These are phyloP conservation scores for Heptranchias perlo DNA, from an alignment of 2,113 vertebrate species.

Conservation along the genomic window DNA sequence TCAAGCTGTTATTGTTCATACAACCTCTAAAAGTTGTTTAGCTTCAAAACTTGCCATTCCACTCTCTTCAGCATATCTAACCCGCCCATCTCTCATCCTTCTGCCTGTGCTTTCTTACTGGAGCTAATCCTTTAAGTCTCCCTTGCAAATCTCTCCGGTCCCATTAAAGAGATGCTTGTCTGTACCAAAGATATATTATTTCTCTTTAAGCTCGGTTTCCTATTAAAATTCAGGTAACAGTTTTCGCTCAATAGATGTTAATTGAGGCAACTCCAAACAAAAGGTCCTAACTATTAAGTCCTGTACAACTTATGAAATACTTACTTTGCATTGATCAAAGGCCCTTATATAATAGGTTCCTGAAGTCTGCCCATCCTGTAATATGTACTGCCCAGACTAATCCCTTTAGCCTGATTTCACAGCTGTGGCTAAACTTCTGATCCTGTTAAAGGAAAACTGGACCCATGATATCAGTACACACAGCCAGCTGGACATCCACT, in stretches of 20 bases:
- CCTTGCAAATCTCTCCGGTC: not conserved
- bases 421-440: not conserved
- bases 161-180: not conserved
- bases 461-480: not conserved
- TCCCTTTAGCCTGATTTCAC: not conserved
- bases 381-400: not conserved
- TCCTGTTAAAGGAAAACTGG: not conserved
- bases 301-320: not conserved
- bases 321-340: not conserved
- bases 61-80: too few relatives aligned
- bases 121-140: not conserved
- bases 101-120: not conserved
- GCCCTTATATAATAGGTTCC: not conserved
- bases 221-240: not conserved
- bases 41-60: too few relatives aligned
- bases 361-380: not conserved
- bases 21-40: too few relatives aligned
- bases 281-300: not conserved
- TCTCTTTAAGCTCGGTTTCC: not conserved
- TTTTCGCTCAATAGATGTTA: not conserved
- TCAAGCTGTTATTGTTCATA: too few relatives aligned
- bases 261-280: not conserved
- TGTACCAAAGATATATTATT: not conserved
- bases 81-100: too few relatives aligned
- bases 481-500: not conserved